Conservation (phyloP, 2,888 invertebrate genomes). For the Pocota personata region DNA sequence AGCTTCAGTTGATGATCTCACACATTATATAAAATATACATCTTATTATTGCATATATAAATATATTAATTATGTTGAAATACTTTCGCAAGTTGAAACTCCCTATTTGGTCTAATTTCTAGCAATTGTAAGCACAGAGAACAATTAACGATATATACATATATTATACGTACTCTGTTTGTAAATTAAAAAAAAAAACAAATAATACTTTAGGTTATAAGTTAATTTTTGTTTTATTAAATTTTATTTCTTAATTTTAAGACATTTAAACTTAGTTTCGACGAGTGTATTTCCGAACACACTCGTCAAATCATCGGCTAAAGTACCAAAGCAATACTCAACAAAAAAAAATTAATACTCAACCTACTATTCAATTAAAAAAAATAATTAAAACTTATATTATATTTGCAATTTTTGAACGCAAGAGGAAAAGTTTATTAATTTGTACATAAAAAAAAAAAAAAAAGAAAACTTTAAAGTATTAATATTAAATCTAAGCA, state of each 20-base stretch:
- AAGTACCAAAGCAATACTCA: constrained; percentile 83
- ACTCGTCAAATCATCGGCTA: constrained; percentile 79
- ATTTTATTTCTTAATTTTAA: constrained; percentile 41
- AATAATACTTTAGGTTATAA: constrained; percentile 55
- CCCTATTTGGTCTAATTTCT: constrained; percentile 73
- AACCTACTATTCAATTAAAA: constrained; percentile 75
- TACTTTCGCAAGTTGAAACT: constrained; percentile 58
- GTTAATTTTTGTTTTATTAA: constrained; percentile 21
- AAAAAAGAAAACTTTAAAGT: constrained; percentile 27
- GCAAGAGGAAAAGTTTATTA: constrained; percentile 40
- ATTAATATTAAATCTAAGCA: constrained; percentile 29
- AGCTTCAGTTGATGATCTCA: constrained; percentile 77
- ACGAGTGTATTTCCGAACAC: constrained; percentile 34
- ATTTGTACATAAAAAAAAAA: constrained; percentile 55
- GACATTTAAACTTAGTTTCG: constrained; percentile 62
- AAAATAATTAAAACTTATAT: constrained; percentile 38
- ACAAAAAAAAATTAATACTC: constrained; percentile 74
- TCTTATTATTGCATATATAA: constrained; percentile 34
- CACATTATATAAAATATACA: constrained; percentile 6
- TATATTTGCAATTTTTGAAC: constrained; percentile 58
- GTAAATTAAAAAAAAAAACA: constrained; percentile 34
- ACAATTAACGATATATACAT: constrained; percentile 20
- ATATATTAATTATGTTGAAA: constrained; percentile 9
- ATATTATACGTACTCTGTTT: constrained; percentile 38
- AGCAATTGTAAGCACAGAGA: constrained; percentile 62